phyloP scores from a whole-genome alignment of 2,888 invertebrate genomes.

The Tortrix viridana region DNA sequence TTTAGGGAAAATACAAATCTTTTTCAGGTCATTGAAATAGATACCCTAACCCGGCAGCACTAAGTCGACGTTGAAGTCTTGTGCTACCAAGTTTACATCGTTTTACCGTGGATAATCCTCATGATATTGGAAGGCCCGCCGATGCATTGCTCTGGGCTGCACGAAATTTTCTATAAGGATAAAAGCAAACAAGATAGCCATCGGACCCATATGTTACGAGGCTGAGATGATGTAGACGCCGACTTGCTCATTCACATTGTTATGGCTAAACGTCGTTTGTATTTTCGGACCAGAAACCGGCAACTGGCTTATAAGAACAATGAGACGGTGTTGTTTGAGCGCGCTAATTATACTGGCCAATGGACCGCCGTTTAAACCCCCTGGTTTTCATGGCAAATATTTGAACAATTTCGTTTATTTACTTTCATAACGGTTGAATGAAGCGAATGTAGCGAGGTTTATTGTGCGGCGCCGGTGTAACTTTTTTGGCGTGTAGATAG shows the following conservation, averaged over 20 bases:
- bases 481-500: conserved; percentile 61
- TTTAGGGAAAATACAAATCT: conserved; percentile 80
- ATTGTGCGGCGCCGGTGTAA: conserved; percentile 47
- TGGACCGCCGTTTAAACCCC: conserved; percentile 59
- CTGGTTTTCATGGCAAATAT: conserved; percentile 60
- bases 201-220: conserved; percentile 70
- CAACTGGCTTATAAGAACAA: conserved; percentile 49
- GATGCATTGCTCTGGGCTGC: conserved; percentile 81
- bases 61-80: conserved; percentile 55
- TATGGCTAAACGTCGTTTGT: conserved; percentile 48
- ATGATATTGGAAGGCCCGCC: conserved; percentile 81
- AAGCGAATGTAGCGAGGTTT: conserved; percentile 42
- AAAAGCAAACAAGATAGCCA: conserved; percentile 83
- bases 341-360: conserved; percentile 54
- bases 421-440: conserved; percentile 32
- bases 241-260: conserved; percentile 41
- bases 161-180: conserved; percentile 84
- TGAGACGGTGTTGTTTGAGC: conserved; percentile 58
- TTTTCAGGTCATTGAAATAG: conserved; percentile 53
- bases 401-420: conserved; percentile 52
- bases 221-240: conserved; percentile 48
- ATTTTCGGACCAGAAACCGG: conserved; percentile 50
- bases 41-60: conserved; percentile 49
- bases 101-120: conserved; percentile 77
- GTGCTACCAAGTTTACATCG: conserved; percentile 63